A percentile compares a stretch with the other conserved stretches of the same genome.
phyloP scores from a whole-genome alignment of 2,797 vertebrate genomes.

The Buceros bicornis region DNA sequence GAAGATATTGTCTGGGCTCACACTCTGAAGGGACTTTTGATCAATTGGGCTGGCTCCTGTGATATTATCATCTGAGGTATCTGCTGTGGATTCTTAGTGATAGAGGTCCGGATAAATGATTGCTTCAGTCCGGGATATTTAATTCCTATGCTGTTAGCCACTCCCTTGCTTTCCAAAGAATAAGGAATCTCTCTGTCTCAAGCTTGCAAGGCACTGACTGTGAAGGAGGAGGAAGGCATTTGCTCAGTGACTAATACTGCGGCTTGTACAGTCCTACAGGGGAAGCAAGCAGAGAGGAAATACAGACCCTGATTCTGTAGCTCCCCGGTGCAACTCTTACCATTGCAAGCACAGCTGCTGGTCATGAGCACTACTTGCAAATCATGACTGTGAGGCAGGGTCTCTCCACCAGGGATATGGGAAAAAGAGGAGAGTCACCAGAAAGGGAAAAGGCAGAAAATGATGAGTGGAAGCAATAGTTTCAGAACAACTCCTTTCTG shows the following conservation, averaged over 20 bases:
- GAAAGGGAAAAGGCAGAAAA: neutral
- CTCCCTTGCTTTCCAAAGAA: conserved; percentile 13
- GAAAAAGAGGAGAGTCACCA: neutral
- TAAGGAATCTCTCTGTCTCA: neutral
- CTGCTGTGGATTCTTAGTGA: conserved; percentile 32
- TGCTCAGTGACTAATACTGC: neutral
- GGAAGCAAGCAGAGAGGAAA: neutral
- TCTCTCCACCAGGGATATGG: neutral
- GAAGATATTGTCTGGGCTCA: neutral
- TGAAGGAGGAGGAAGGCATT: neutral
- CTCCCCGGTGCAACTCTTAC: neutral
- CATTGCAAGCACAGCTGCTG: neutral
- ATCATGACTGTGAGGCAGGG: neutral
- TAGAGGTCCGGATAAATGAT: conserved; percentile 17
- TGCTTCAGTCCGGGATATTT: neutral
- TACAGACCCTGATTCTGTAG: neutral
- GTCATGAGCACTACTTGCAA: neutral
- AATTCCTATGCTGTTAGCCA: neutral
- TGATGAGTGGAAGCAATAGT: neutral
- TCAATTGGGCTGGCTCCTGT: conserved; percentile 33
- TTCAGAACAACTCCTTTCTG: neutral
- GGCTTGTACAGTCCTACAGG: neutral
- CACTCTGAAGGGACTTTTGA: neutral
- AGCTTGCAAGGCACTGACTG: neutral
- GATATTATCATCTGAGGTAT: conserved; percentile 48